Base-by-base conservation (phyloP, 2,113 vertebrate species). In the Percopsis transmontana region DNA sequence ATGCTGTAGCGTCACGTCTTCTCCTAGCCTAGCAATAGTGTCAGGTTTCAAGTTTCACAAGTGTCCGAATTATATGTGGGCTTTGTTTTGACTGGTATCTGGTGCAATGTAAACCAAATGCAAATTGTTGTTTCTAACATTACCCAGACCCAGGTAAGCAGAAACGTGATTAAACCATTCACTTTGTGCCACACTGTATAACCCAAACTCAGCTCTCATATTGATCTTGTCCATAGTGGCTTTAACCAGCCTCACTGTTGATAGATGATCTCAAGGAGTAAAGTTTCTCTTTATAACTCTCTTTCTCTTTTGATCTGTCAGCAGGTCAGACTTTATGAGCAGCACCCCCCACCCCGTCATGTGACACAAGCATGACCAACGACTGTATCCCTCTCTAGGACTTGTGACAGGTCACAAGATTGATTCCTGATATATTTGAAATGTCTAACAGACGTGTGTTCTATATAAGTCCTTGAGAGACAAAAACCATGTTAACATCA, bases 221-320 rank as follows among this genome's bases (percentile, higher is more conserved):
- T 11, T n/a, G 39, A 62, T 45, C 44, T 44, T 47, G 11, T 16
- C 16, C 6, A 21, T 13, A 5, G 20, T 51, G 23, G 3, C 40
- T n/a, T 59, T 58, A 48, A 64, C 63, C 54, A 65, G 61, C 44
- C 13, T 14, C n/a, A 19, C 39, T 24, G 39, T 12, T 59, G 55
- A 59, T 55, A 59, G 47, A 39, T 58, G 62, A 5, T 24, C 21
- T 40, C 24, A 48, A 38, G 41, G 27, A 72, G 54, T 14, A 48
- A 52, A 13, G 27, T 66, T 15, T 12, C 20, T 24, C 19, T 38
- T 59, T 33, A 66, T 55, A 42, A 20, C 41, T 57, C 63, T 56
- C 9, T 19, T 61, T 41, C 41, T 16, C 21, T 53, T 27, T 42
- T 24, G 57, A 39, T 19, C 5, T 40, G 15, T 21, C 23, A 54